Conservation (phyloP, 2,888 invertebrate genomes). For the Athalia rosae region DNA sequence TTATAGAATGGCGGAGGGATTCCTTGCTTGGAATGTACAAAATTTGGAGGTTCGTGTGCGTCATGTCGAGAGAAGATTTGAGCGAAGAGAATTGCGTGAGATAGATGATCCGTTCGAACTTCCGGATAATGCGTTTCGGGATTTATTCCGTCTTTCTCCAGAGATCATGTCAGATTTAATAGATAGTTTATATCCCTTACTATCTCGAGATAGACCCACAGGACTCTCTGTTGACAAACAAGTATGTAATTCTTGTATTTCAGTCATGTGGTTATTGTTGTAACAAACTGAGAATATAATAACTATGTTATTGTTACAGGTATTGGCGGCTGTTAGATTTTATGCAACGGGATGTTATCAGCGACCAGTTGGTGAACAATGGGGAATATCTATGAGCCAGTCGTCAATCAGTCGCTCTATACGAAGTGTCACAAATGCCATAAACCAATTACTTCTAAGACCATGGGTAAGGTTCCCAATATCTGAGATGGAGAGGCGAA, state of each 20-base stretch:
- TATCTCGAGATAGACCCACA: conserved; percentile 9
- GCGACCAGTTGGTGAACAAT: too few relatives aligned
- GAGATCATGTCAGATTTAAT: background rate
- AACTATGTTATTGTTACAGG: background rate
- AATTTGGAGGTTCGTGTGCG: conserved; percentile 8
- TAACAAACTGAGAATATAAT: background rate
- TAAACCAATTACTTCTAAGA: conserved; percentile 23
- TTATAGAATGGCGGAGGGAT: background rate
- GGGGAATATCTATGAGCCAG: too few relatives aligned
- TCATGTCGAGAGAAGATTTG: background rate
- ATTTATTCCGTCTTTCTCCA: conserved; percentile 3
- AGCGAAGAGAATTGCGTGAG: background rate
- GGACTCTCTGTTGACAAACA: conserved; percentile 27
- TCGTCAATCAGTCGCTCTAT: too few relatives aligned
- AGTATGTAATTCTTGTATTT: background rate
- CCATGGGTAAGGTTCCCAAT: conserved; percentile 43
- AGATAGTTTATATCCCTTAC: background rate
- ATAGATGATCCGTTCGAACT: background rate
- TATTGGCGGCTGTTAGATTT: background rate
- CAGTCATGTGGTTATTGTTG: background rate
- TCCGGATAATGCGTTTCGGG: background rate
- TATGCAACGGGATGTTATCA: too few relatives aligned
- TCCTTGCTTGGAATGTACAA: background rate
- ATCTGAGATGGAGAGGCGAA: conserved; percentile 25
- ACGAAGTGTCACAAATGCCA: too few relatives aligned